These are phyloP conservation scores for Hemiscyllium ocellatum DNA, from an alignment of 2,113 vertebrate species.

Conservation along the genomic window DNA sequence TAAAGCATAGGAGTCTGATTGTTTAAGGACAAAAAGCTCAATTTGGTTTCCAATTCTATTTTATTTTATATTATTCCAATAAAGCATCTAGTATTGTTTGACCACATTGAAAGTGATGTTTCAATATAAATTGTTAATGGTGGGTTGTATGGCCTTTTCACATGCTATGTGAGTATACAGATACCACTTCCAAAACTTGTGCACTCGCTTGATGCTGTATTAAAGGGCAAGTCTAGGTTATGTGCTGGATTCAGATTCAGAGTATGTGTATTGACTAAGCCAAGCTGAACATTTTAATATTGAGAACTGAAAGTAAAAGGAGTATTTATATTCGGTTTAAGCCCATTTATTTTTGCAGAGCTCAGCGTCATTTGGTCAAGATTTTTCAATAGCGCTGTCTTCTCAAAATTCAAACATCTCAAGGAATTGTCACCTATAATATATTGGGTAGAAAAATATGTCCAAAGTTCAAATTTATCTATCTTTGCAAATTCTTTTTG, in stretches of 20 bases:
- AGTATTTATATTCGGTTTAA: not conserved
- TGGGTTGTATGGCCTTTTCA: no score
- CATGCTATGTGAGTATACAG: no score
- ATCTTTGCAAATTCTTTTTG: not conserved
- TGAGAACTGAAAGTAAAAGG: not conserved
- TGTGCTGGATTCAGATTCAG: no score
- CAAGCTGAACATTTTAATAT: not conserved
- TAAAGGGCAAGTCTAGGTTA: no score
- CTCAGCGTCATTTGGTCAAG: not conserved
- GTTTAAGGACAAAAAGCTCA: no score
- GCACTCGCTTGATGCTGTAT: no score
- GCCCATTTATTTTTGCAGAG: not conserved
- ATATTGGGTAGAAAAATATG: not conserved
- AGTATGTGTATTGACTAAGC: not conserved
- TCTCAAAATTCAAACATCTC: no score
- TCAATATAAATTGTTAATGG: no score
- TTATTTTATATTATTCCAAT: not conserved
- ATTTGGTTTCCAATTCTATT: not conserved
- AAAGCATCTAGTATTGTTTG: not conserved
- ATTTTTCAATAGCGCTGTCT: no score
- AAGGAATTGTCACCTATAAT: not conserved
- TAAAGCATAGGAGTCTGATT: no score
- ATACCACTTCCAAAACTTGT: no score
- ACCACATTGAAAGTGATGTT: not conserved
- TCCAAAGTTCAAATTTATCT: not conserved